Percentiles rank a stretch among this genome's conserved stretches.
Evolutionary conservation across 2,888 invertebrate species (phyloP).

Genomic region (Euclidia mi): DNA sequence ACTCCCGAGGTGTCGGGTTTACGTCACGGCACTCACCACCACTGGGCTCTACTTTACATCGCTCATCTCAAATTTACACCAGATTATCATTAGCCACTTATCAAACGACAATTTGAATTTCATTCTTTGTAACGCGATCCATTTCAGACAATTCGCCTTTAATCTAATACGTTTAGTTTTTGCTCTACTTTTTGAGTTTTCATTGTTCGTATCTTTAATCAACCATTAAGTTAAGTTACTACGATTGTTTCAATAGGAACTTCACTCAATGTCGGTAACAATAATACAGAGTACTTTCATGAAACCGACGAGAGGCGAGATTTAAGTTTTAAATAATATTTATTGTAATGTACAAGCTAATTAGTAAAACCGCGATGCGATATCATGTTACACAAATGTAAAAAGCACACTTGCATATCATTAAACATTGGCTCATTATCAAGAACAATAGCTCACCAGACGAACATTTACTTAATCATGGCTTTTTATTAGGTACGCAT

Average conservation of each 20-base stretch:
- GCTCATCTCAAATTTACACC: constrained; percentile 9
- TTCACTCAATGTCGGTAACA: too few species aligned
- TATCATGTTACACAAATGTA: constrained; percentile 68
- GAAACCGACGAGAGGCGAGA: too few species aligned
- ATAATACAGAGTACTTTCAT: too few species aligned
- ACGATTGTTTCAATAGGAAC: too few species aligned
- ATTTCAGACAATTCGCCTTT: not conserved
- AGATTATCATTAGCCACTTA: constrained; percentile 1
- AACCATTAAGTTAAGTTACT: too few species aligned
- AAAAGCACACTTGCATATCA: constrained; percentile 66
- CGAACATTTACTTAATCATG: constrained; percentile 81
- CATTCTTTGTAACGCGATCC: not conserved
- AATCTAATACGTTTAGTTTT: not conserved
- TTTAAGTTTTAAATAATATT: constrained; percentile 2
- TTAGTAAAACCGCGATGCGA: constrained; percentile 49
- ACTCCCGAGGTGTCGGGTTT: constrained; percentile 60
- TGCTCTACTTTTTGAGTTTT: too few species aligned
- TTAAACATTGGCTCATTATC: constrained; percentile 73
- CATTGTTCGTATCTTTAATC: too few species aligned
- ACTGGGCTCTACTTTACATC: constrained; percentile 4
- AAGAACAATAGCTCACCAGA: constrained; percentile 80
- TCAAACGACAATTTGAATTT: not conserved
- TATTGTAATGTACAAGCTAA: constrained; percentile 30
- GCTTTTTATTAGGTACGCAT: constrained; percentile 77
- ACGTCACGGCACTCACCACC: constrained; percentile 43